Conservation (phyloP, 2,888 invertebrate genomes). For the Entomobrya multifasciata region DNA sequence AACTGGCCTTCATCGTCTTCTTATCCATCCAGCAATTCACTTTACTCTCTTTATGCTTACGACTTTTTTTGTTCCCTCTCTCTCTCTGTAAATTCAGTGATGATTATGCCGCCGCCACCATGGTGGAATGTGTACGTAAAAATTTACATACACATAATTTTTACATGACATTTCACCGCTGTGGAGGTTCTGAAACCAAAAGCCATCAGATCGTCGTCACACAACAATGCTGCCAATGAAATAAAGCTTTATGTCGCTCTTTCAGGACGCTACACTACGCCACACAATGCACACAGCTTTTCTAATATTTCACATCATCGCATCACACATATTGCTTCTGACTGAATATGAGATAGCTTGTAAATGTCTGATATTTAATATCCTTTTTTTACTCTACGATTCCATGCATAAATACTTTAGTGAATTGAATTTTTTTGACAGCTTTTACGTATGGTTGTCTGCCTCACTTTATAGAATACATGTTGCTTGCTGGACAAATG, state of each 20-base stretch:
- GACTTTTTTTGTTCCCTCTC: conserved; percentile 39
- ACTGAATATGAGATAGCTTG: background rate
- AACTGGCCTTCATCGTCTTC: conserved; percentile 12
- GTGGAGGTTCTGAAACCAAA: conserved; percentile 39
- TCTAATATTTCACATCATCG: conserved; percentile 24
- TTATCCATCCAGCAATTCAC: conserved; percentile 15
- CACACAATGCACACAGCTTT: background rate
- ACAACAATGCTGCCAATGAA: conserved; percentile 46
- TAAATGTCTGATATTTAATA: conserved; percentile 38
- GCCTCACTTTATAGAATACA: background rate
- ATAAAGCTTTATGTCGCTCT: conserved; percentile 24
- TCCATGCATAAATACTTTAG: conserved; percentile 29
- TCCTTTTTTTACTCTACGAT: conserved; percentile 6
- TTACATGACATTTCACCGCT: background rate
- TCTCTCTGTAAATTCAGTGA: background rate
- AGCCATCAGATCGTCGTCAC: conserved; percentile 16
- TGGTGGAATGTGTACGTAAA: conserved; percentile 13
- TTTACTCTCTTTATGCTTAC: conserved; percentile 56
- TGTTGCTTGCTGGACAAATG: conserved; percentile 4
- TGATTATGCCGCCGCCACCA: background rate
- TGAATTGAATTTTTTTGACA: conserved; percentile 55
- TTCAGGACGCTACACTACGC: too few species aligned
- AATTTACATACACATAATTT: background rate
- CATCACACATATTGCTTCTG: background rate
- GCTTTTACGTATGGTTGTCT: conserved; percentile 41